These are phyloP conservation scores for Argya squamiceps DNA, from an alignment of 2,797 vertebrate genomes.

Conservation along the genomic window DNA sequence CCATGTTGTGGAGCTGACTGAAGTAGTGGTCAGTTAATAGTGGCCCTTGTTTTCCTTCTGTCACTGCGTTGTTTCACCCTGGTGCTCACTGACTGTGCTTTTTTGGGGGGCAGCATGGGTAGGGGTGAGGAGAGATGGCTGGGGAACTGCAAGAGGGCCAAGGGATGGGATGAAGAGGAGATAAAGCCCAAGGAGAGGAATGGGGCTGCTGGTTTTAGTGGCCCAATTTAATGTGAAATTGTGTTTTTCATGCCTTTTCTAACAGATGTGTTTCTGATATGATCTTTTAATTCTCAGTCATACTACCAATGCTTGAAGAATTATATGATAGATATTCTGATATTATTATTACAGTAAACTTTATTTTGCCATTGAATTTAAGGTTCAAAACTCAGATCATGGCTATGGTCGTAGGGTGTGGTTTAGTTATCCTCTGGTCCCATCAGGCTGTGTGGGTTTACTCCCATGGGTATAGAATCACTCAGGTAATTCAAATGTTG, in stretches of 20 bases:
- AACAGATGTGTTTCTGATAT: neutral
- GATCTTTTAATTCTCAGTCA: neutral
- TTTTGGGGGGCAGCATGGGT: neutral
- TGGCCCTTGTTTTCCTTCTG: neutral
- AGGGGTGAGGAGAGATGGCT: neutral
- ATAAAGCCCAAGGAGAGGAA: neutral
- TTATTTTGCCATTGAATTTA: neutral
- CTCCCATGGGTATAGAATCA: neutral
- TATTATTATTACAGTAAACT: neutral
- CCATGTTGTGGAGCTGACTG: too few relatives aligned
- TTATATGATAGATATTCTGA: neutral
- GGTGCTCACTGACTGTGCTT: neutral
- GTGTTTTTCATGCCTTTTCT: neutral
- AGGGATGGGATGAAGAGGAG: neutral
- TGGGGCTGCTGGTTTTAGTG: neutral
- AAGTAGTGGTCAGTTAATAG: neutral
- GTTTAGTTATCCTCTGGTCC: neutral
- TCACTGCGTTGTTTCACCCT: neutral
- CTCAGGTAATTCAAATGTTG: neutral
- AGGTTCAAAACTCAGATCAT: neutral
- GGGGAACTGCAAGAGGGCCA: neutral
- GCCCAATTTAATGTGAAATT: neutral
- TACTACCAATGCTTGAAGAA: neutral
- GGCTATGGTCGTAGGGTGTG: fast-evolving
- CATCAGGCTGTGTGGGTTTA: neutral